Evolutionary conservation across 2,888 invertebrate species (phyloP), one percentile per base, ranked within the genome.

Genomic region (Trichogramma evanescens): DNA sequence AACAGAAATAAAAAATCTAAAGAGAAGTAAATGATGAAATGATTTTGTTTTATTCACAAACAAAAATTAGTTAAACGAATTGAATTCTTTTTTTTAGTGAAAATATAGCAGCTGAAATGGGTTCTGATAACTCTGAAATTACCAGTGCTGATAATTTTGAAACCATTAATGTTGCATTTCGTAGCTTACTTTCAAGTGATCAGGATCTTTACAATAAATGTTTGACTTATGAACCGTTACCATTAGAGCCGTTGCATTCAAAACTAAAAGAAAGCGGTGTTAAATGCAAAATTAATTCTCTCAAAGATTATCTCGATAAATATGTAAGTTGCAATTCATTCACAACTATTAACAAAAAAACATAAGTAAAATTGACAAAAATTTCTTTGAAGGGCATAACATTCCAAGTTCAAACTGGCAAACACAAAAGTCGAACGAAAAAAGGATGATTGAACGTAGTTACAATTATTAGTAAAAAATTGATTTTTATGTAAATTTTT

Each of bases 261-360:
- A 72, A 71, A 58, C 65, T 83, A 4, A 80, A 79, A 63, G 69
- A 71, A 13, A 70, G 72, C 53, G 81, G 80, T 7, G 73, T 80
- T 6, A 80, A 79, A 66, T 79, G 80, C 61, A 80, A 78, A 40
- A 67, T 76, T 50, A 74, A 74, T 50, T 73, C 74, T 48, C 69
- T 84, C 1, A 78, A 80, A 73, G 77, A 81, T 61, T 81, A 79
- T 64, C 70, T 84, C 38, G 83, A 84, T 73, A 80, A 82, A 64
- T 75, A 81, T 72, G 81, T 81, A 64, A 65, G 65, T 61, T 39
- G 10, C 3, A 9, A 39, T 53, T 48, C 9, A 45, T 49, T 49
- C 44, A 39, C 45, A 40, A 26, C 4, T 46, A n/a, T 10, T 44
- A 53, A 51, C 13, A 58, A 50, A 38, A 42, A 43, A 45, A 50